Base-by-base conservation (phyloP, 2,113 vertebrate species). In the Sorex fumeus region DNA sequence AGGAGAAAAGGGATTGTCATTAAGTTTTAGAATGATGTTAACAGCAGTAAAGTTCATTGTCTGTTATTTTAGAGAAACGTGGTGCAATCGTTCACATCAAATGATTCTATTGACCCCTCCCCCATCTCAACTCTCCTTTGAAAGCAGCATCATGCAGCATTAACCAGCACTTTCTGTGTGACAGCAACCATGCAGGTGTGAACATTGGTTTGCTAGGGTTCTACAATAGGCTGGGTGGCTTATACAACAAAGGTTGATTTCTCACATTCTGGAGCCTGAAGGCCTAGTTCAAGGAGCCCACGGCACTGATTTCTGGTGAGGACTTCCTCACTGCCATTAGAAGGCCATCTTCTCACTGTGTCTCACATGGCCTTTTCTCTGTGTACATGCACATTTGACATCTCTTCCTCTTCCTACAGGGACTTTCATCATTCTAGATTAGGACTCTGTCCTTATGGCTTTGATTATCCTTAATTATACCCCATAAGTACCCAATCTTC, bases 381-480 rank as follows among this genome's bases (percentile, higher is more conserved):
- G 28, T 60, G 32, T 47, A 4, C 34, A 12, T 32, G 6, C 40
- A 40, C 28, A 36, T 30, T 64, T 80, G 57, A 9, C 50, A 5
- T 66, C 15, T 80, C 87, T 69, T 76, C 13, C 53, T 80, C 57
- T 78, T 40, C 60, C 79, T 78, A 57, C 21, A 84, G 75, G 27
- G 25, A 47, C n/a, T 78, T 21, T 16, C 23, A 28, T 75, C 36
- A 28, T 43, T 21, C 27, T 25, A n/a, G 78, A 86, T 87, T 43
- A 84, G n/a, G 11, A 28, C 3, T 6, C 32, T 18, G 8, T 11
- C 28, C 15, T 83, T 74, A 69, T 21, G n/a, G 13, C 16, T 27
- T 86, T 32, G n/a, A 67, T 74, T 36, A 91, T 84, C 43, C 9
- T 32, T 47, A 30, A n/a, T 62, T n/a, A 13, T 64, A 1, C 36